phyloP scores from a whole-genome alignment of 2,113 vertebrate genomes.

The Hypanus sabinus region DNA sequence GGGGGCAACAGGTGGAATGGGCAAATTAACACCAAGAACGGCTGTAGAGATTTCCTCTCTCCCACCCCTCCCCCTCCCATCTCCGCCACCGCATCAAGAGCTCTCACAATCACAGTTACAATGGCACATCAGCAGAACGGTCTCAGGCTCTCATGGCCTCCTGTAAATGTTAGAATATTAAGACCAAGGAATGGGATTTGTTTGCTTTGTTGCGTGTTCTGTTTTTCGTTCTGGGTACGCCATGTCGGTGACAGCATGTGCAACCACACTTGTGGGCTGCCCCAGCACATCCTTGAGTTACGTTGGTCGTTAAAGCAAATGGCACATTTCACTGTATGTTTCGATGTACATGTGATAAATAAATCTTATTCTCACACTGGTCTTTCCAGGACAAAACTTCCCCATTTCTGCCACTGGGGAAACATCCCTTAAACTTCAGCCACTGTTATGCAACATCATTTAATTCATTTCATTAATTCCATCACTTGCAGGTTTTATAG shows the following conservation, averaged over 20 bases:
- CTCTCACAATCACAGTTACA: no score
- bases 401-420: no score
- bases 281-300: no score
- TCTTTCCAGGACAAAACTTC: neutral
- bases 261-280: no score
- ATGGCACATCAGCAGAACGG: neutral
- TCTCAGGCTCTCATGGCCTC: neutral
- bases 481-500: neutral
- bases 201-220: no score
- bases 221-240: no score
- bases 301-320: no score
- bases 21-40: neutral
- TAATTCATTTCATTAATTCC: neutral
- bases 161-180: neutral
- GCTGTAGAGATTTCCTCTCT: neutral
- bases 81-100: neutral
- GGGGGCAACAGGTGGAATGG: neutral
- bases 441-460: neutral
- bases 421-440: neutral
- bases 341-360: no score
- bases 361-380: no score
- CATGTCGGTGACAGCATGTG: no score
- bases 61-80: neutral
- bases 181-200: no score
- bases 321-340: no score